A percentile compares a stretch with the other conserved stretches of the same genome.
Conservation (phyloP, 2,797 vertebrate genomes). For the Danio tinwini region DNA sequence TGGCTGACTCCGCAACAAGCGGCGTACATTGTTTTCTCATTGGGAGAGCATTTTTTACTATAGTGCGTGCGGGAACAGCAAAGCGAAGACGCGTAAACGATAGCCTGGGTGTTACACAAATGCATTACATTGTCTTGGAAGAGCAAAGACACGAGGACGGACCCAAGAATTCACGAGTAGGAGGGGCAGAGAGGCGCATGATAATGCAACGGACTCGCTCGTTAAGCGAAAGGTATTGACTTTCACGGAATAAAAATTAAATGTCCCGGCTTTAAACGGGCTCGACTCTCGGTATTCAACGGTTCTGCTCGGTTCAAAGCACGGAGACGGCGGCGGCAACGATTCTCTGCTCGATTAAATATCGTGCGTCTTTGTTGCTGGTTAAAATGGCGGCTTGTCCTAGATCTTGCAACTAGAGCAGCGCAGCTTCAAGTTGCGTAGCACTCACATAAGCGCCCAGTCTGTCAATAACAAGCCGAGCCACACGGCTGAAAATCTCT, state of each 20-base stretch:
- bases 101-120: conserved; percentile 37
- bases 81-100: conserved; percentile 20
- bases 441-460: conserved; percentile 48
- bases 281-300: background rate
- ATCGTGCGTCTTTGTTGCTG: conserved; percentile 78
- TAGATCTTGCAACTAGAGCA: conserved; percentile 79
- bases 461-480: conserved; percentile 48
- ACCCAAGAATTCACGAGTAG: conserved; percentile 78
- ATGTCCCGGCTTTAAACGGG: background rate
- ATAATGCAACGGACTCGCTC: conserved; percentile 62
- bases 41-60: conserved; percentile 8
- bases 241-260: conserved; percentile 62
- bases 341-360: conserved; percentile 37
- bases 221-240: conserved; percentile 69
- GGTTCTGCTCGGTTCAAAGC: background rate
- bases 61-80: background rate
- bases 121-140: conserved; percentile 46
- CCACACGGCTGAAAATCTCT: conserved; percentile 40
- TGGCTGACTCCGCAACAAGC: conserved; percentile 64
- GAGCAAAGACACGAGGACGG: conserved; percentile 56
- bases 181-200: conserved; percentile 76
- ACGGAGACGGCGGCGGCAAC: background rate
- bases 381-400: conserved; percentile 87
- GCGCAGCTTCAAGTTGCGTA: conserved; percentile 67
- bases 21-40: conserved; percentile 7